Percentiles rank a stretch among this genome's conserved stretches.
These are phyloP conservation scores for Seira musarum DNA, from an alignment of 2,888 invertebrate species.

Conservation along the genomic window DNA sequence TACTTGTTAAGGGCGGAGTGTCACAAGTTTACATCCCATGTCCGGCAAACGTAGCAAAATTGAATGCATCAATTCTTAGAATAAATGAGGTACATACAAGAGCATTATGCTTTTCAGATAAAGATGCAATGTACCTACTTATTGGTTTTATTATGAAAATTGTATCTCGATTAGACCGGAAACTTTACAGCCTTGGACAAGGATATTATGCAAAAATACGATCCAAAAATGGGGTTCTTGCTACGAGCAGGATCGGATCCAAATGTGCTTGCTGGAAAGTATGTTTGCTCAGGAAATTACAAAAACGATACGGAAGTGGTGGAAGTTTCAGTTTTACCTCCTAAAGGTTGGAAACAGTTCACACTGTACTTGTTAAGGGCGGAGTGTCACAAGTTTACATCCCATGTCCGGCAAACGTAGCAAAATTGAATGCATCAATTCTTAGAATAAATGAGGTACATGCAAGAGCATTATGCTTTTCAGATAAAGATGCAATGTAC, in stretches of 20 bases:
- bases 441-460: constrained; percentile 60
- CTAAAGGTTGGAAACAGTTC: constrained; percentile 44
- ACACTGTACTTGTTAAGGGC: constrained; percentile 54
- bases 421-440: constrained; percentile 59
- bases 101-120: no score
- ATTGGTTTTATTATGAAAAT: background rate
- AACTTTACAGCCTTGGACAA: constrained; percentile 55
- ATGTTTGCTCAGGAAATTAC: constrained; percentile 59
- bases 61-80: constrained; percentile 59
- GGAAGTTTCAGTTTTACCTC: constrained; percentile 57
- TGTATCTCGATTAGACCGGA: constrained; percentile 4
- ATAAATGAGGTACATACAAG: constrained; percentile 48
- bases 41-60: constrained; percentile 59
- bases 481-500: no score
- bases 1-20: constrained; percentile 50
- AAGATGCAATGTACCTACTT: no score
- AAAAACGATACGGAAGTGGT: constrained; percentile 63
- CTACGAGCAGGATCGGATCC: background rate
- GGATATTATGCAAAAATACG: constrained; percentile 56
- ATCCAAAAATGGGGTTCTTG: constrained; percentile 56
- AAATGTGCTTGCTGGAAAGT: constrained; percentile 58
- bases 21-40: constrained; percentile 61
- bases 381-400: constrained; percentile 58
- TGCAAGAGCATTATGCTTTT: no score
- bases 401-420: constrained; percentile 61